Conservation (phyloP, 2,797 vertebrate species). For the Hydrocynus forskahlii region DNA sequence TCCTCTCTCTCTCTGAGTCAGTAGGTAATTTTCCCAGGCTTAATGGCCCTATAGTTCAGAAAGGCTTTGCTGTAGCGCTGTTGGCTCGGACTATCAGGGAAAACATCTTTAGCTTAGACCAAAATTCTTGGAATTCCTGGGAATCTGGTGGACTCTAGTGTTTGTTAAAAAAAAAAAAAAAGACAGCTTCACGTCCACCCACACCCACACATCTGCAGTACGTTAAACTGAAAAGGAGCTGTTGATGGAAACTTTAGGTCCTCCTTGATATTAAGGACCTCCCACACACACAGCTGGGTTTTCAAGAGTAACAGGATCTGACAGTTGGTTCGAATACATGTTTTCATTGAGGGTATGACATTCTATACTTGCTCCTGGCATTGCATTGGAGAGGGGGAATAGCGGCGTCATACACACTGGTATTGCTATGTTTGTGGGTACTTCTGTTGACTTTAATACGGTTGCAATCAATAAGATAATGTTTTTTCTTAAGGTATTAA, state of each 20-base stretch:
- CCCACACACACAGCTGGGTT: conserved; percentile 36
- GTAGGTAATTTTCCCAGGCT: conserved; percentile 48
- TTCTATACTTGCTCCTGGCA: conserved; percentile 10
- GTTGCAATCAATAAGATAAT: neutral
- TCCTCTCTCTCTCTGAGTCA: conserved; percentile 23
- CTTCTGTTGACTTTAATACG: neutral
- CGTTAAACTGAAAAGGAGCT: conserved; percentile 57
- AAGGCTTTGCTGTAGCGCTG: conserved; percentile 41
- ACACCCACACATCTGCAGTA: conserved; percentile 54
- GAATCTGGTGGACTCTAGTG: conserved; percentile 54
- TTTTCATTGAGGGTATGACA: conserved; percentile 31
- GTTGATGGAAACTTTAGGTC: conserved; percentile 44
- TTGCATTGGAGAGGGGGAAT: neutral
- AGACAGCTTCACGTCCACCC: conserved; percentile 34
- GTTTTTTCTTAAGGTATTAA: no score
- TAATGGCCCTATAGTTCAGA: conserved; percentile 18
- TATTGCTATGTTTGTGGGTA: neutral
- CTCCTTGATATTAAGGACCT: conserved; percentile 49
- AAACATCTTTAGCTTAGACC: conserved; percentile 34
- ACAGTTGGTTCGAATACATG: conserved; percentile 11
- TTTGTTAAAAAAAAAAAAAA: conserved; percentile 64
- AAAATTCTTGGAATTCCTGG: conserved; percentile 61
- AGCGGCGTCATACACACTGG: neutral
- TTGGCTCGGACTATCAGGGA: conserved; percentile 34
- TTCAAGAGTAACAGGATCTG: conserved; percentile 29